Evolutionary conservation across 2,797 vertebrate genomes (phyloP), one percentile per base, ranked within the genome.

Genomic region (Eospalax fontanierii): DNA sequence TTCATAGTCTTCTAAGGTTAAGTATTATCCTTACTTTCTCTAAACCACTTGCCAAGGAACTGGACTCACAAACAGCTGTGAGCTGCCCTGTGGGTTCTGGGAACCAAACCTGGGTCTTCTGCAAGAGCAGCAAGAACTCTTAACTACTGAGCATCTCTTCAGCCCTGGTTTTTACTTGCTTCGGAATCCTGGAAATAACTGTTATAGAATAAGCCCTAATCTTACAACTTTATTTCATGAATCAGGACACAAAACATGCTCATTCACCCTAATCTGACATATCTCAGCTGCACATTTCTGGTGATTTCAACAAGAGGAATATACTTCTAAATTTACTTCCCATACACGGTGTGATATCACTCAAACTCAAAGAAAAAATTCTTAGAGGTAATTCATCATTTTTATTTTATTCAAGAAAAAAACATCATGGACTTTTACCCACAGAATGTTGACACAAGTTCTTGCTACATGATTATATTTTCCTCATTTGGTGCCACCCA

Each of bases 231-330:
- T 21, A 24, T 11, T 30, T 4, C 3, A 14, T 2, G 4, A 50
- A 6, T 11, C 15, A 40, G 70, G 33, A 57, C 50, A 85, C n/a
- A 6, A 18, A 4, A 6, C 1, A n/a, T 5, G 16, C 33, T 18
- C 19, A 10, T 7, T 61, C 46, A 43, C 26, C 33, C 24, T 0
- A 0, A 16, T 11, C 2, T n/a, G 15, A 26, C 7, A 12, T 24
- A 35, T 40, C 46, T 40, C 66, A 74, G 46, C 5, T 38, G 0
- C 14, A 4, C 6, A 28, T 5, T 71, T 28, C 73, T n/a, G 54
- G 70, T 35, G 59, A 78, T 33, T 91, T 54, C 46, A 24, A 78
- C 33, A 95, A 28, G 30, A 87, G 26, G 35, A 46, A 38, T 43
- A 66, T 28, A 54, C 10, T 19, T n/a, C 43, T 12, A 50, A 57